Base-by-base conservation (phyloP, 1,140 invertebrate genomes). In the Drosophila lowei region DNA sequence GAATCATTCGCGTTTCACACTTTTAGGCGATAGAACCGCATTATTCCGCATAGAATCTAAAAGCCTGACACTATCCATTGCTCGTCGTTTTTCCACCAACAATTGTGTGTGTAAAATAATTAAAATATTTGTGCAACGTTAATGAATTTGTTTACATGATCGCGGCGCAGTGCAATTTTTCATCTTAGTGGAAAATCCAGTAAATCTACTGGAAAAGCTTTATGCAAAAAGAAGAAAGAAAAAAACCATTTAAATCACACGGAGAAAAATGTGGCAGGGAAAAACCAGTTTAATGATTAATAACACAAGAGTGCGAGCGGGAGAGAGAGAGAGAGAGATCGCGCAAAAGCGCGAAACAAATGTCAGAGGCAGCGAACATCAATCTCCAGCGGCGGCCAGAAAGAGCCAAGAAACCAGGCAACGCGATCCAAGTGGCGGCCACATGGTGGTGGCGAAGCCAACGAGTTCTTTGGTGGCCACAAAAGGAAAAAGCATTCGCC, bases 141-240 rank as follows among this genome's bases (percentile, higher is more conserved):
- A 86, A 86, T 86, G 83, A 81, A 88, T 86, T 88, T 86, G 81
- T 88, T 88, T 88, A 88, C 81, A 86, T 77, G 83, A 83, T 88
- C 74, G 78, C 80, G 34, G 34, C 11, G 57, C 83, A 81, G 66
- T 79, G 78, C 78, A 75, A 86, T 86, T 88, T 88, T 86, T 86
- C 83, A 86, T 53, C 66, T 60, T 53, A 53, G 66, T 64, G 70
- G 72, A 83, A 86, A 86, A 83, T 83, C 78, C 72, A 88, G 77
- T 75, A 62, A 67, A 62, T 78, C 79, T 42, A 78, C 55, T 56
- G 28, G 34, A 79, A 70, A 58, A 68, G 59, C 61, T 52, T 44
- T 56, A 70, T 65, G 60, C 46, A 30, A 52, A 49, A 67, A 49
- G 38, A 43, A 16, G 34, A 34, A 23, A 48, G 38, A 42, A 64